Percentiles rank a stretch among this genome's conserved stretches.
phyloP scores from a whole-genome alignment of 2,113 vertebrate genomes.

The Corythaixoides concolor region DNA sequence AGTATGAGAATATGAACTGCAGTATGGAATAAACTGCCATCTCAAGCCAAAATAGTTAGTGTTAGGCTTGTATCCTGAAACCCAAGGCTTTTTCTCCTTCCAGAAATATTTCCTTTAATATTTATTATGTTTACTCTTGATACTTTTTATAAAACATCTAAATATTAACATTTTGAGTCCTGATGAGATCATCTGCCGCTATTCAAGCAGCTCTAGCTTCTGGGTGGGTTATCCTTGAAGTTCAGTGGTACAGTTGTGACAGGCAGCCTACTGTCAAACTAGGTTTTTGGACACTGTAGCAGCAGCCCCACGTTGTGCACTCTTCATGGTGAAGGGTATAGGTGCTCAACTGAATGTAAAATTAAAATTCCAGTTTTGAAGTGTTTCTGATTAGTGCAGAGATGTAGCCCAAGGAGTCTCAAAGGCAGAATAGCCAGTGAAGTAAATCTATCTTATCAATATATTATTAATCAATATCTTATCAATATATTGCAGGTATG shows the following conservation, averaged over 20 bases:
- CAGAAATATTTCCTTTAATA: neutral
- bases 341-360: neutral
- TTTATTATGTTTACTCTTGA: neutral
- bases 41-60: neutral
- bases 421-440: neutral
- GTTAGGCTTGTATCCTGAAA: neutral
- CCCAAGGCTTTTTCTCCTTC: neutral
- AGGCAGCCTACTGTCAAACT: rapidly evolving
- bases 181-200: neutral
- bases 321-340: too few relatives aligned
- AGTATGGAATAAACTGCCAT: neutral
- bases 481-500: neutral
- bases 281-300: neutral
- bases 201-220: neutral
- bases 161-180: neutral
- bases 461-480: too few relatives aligned
- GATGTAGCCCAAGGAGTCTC: neutral
- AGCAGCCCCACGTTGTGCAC: rapidly evolving
- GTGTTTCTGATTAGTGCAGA: neutral
- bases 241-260: neutral
- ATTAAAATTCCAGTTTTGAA: neutral
- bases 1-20: neutral
- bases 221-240: neutral
- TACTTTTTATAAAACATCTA: neutral
- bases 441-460: neutral